Base-by-base conservation (phyloP, 2,113 vertebrate species). In the Castor canadensis region DNA sequence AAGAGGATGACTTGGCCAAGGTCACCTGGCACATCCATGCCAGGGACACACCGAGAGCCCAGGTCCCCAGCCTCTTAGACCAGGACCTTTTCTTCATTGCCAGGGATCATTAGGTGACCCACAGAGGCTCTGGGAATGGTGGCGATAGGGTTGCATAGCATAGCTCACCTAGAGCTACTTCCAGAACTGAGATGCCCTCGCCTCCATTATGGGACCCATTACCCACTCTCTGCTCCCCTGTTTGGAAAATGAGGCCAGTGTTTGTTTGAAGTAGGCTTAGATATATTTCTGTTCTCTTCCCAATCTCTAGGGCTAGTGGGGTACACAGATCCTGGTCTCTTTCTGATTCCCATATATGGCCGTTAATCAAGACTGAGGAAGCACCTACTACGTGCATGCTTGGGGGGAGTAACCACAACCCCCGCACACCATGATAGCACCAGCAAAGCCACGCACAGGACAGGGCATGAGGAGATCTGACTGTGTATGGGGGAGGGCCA, bases 131-230 rank as follows among this genome's bases (percentile, higher is more conserved):
- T 6, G 32, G 35, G 24, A 11, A 26, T 22, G 49, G 30, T 49
- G 28, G 72, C 7, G 73, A 49, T 38, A 40, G 62, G 52, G 32
- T 22, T 9, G 3, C n/a, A 32, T 17, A 24, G 24, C 17, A 1
- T 38, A 15, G 58, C 47, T 47, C 20, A 0, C 66, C 71, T 4
- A n/a, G 58, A 28, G 52, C 22, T 5, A 7, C 62, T 6, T 45
- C 52, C 54, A 9, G 58, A 4, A 19, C 58, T 2, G 20, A 60
- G 43, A 35, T 0, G 20, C 60, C 56, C n/a, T 45, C 0, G 0
- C 19, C 35, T 60, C 24, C 75, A 6, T 4, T 28, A 19, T 4
- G 13, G 43, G 69, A 24, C 54, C 32, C 2, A n/a, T 45, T 3
- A n/a, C n/a, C 26, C 24, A 26, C 49, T 6, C 32, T 58, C 79